Conservation (phyloP, 1,140 invertebrate species). For the Lordiphosa stackelbergi region DNA sequence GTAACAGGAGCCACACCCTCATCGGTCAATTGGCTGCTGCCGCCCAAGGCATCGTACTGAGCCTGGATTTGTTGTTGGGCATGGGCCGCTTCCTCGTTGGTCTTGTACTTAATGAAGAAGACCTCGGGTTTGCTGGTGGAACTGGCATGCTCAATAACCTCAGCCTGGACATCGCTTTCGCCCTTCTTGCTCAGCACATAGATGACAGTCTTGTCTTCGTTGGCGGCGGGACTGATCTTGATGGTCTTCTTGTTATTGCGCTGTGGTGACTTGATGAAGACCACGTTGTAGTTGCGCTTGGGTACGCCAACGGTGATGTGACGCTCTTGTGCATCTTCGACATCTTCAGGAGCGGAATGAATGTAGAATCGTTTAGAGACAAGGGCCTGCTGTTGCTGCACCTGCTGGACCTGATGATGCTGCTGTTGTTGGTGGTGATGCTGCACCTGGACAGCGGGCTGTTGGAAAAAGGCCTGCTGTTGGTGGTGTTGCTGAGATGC, state of each 20-base stretch:
- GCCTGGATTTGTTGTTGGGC: constrained; percentile 76
- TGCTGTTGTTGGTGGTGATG: constrained; percentile 35
- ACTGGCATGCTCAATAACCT: constrained; percentile 59
- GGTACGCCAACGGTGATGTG: constrained; percentile 78
- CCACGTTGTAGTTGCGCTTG: constrained; percentile 91
- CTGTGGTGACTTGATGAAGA: constrained; percentile 90
- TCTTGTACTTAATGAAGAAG: constrained; percentile 87
- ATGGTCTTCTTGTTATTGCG: constrained; percentile 82
- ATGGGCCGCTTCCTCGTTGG: constrained; percentile 79
- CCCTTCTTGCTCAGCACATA: constrained; percentile 89
- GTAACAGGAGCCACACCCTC: constrained; percentile 73
- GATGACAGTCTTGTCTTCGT: constrained; percentile 91
- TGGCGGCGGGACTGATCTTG: constrained; percentile 82
- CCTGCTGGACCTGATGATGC: constrained; percentile 21
- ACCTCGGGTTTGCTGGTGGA: constrained; percentile 86
- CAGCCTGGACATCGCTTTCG: constrained; percentile 67
- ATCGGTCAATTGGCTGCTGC: constrained; percentile 69
- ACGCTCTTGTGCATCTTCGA: constrained; percentile 75
- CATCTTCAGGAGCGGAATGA: constrained; percentile 73
- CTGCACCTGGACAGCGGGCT: constrained; percentile 77
- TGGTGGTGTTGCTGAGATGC: constrained; percentile 25
- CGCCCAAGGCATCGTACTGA: constrained; percentile 73
- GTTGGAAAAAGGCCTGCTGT: constrained; percentile 57
- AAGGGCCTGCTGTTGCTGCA: constrained; percentile 78
- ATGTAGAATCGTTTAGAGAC: constrained; percentile 77